A percentile compares a stretch with the other conserved stretches of the same genome.
Evolutionary conservation across 1,140 invertebrate genomes (phyloP).

Genomic region (Drosophila triauraria): DNA sequence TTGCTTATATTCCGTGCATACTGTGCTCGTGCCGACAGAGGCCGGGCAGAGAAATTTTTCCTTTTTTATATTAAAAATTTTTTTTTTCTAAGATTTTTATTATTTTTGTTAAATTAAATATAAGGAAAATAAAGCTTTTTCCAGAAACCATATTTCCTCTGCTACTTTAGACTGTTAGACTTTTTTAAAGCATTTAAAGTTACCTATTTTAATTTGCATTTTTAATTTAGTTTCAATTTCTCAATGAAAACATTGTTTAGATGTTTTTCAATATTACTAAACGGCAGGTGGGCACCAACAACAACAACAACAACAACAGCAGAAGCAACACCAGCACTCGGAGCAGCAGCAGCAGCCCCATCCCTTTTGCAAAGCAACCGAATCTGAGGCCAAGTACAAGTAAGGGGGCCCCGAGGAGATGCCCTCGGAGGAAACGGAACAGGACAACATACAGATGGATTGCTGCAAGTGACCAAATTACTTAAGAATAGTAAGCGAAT

Average conservation of each 20-base stretch:
- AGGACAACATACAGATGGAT: conserved; percentile 15
- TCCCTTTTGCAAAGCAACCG: conserved; percentile 40
- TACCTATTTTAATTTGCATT: conserved; percentile 22
- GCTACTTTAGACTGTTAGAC: not conserved
- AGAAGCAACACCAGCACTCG: conserved; percentile 34
- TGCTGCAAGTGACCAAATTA: conserved; percentile 70
- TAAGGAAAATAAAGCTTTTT: too few relatives aligned
- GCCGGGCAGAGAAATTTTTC: too few relatives aligned
- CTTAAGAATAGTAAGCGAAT: conserved; percentile 69
- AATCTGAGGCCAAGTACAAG: conserved; percentile 67
- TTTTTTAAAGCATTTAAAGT: not conserved
- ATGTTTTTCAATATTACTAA: conserved; percentile 81
- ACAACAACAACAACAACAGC: conserved; percentile 44
- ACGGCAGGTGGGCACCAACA: conserved; percentile 62
- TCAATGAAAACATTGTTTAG: conserved; percentile 73
- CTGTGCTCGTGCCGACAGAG: too few relatives aligned
- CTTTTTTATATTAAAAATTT: too few relatives aligned
- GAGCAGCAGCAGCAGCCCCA: conserved; percentile 49
- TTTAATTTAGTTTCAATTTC: conserved; percentile 56
- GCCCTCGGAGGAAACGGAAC: conserved; percentile 21
- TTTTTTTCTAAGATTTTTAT: too few relatives aligned
- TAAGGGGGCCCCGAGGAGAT: conserved; percentile 19
- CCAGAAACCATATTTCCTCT: too few relatives aligned
- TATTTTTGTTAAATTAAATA: too few relatives aligned
- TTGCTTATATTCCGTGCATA: too few relatives aligned